Conservation (phyloP, 1,140 invertebrate genomes). For the Drosophila saltans region DNA sequence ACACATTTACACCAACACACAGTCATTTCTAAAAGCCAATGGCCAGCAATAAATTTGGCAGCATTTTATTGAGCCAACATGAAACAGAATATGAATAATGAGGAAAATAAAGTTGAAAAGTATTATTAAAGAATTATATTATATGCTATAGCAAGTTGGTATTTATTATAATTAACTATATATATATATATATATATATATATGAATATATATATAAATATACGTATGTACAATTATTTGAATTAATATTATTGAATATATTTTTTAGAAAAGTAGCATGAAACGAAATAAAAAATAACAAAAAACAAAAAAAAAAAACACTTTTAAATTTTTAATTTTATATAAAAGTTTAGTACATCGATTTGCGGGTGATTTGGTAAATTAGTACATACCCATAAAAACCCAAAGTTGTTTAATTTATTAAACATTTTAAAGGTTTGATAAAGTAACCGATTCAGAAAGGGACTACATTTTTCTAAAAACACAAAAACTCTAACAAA, state of each 20-base stretch:
- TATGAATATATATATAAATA: slow-evolving; percentile 47
- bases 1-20: slow-evolving; percentile 16
- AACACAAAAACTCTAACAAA: too few relatives aligned
- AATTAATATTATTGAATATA: slow-evolving; percentile 80
- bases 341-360: not conserved
- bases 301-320: slow-evolving; percentile 14
- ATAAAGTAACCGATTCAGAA: too few relatives aligned
- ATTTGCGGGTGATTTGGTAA: too few relatives aligned
- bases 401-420: too few relatives aligned
- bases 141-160: slow-evolving; percentile 78
- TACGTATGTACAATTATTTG: slow-evolving; percentile 74
- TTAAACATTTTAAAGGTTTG: too few relatives aligned
- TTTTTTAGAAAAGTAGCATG: slow-evolving; percentile 78
- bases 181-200: slow-evolving; percentile 41
- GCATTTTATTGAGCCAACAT: slow-evolving; percentile 55
- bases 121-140: slow-evolving; percentile 77
- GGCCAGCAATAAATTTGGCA: slow-evolving; percentile 37
- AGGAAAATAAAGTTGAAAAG: slow-evolving; percentile 51
- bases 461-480: too few relatives aligned
- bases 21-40: slow-evolving; percentile 49
- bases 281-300: slow-evolving; percentile 49
- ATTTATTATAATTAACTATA: slow-evolving; percentile 76
- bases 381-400: too few relatives aligned
- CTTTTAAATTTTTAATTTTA: not conserved
- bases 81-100: slow-evolving; percentile 30